Base-by-base conservation (phyloP, 1,140 invertebrate genomes). In the Andrena cerasifolii region DNA sequence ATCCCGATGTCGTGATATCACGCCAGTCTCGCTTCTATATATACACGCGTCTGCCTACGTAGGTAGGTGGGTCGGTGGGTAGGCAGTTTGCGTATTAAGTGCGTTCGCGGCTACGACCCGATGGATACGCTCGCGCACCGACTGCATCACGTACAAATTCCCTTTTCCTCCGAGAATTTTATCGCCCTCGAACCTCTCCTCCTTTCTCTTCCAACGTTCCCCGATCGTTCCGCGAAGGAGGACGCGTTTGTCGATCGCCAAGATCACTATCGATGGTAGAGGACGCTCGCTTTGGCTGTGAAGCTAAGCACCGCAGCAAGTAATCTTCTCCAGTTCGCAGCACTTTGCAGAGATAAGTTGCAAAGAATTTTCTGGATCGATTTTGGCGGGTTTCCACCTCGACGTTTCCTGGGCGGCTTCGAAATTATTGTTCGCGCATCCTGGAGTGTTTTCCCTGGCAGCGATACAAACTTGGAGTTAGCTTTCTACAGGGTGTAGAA, bases 1-100 rank as follows among this genome's bases (percentile, higher is more conserved):
- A 83, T 73, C 73, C 28, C 47, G 49, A 84, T 76, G 62, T 79
- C 65, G 33, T 71, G 71, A 72, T 82, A 77, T 82, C 72, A 66
- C 63, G 47, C 49, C 47, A 18, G 24, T 7, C 6, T 18, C n/a
- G 7, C 24, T 51, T 61, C 18, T 43, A 10, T 28, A 54, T 26
- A 53, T 43, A 31, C 10, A 56, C n/a, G 43, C n/a, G 21, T 65
- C 56, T 36, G 7, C 61, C 62, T 63, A 79, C 33, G 49, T 68
- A 74, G 36, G 16, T 47, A 61, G 43, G 70, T 79, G 80, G 54
- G 76, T 65, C 36, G 76, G 2, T 63, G 63, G 53, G 68, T 78
- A 72, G 51, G 28, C 18, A 24, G 72, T 85, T 83, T 80, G 75
- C 62, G 74, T 71, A 75, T 68, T 76, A 26, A 76, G 31, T 68